Conservation (phyloP, 2,797 vertebrate genomes). For the Catamblyrhynchus diadema region DNA sequence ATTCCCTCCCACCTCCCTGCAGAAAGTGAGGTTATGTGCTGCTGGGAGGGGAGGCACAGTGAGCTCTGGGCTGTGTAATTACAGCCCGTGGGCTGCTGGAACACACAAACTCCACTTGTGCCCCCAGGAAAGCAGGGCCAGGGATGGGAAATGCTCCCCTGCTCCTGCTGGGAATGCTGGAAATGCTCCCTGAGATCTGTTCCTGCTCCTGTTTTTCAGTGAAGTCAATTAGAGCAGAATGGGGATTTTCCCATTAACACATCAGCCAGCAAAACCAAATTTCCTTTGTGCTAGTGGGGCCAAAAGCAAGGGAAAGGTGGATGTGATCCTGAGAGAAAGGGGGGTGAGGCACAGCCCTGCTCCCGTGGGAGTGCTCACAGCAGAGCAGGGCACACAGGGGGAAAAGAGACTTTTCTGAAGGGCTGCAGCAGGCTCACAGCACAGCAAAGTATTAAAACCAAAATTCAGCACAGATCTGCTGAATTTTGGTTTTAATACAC, state of each 20-base stretch:
- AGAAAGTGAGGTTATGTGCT: constrained; percentile 21
- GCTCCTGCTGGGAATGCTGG: not conserved
- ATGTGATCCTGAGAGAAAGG: not conserved
- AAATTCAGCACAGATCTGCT: not conserved
- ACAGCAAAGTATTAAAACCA: no score
- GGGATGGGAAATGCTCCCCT: not conserved
- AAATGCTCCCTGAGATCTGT: not conserved
- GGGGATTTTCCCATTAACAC: not conserved
- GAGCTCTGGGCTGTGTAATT: not conserved
- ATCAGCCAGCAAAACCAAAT: not conserved
- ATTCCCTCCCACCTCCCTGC: constrained; percentile 10
- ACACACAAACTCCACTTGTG: not conserved
- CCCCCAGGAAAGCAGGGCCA: not conserved
- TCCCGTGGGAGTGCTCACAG: not conserved
- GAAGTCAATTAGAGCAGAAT: not conserved
- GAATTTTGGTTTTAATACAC: not conserved
- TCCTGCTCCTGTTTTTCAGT: not conserved
- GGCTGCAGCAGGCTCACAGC: not conserved
- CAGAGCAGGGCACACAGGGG: not conserved
- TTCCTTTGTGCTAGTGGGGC: not conserved
- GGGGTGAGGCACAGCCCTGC: fast-evolving
- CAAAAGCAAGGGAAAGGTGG: not conserved
- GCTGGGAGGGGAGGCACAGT: not conserved
- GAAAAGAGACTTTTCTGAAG: not conserved
- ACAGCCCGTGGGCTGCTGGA: not conserved